phyloP scores from a whole-genome alignment of 1,140 invertebrate species.

The Aphidius ervi region DNA sequence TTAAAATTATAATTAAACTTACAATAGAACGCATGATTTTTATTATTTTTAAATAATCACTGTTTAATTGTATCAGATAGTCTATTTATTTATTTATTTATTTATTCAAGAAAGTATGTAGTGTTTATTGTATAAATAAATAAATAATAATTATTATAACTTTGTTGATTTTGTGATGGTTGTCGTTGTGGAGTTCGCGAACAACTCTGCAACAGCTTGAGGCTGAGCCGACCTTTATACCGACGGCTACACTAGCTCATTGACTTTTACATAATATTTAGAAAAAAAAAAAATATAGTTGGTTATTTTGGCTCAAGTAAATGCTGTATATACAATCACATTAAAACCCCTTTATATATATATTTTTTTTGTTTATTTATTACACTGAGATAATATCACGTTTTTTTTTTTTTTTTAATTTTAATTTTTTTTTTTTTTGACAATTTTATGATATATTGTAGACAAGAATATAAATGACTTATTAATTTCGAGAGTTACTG shows the following conservation, averaged over 20 bases:
- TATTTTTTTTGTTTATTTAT: too few relatives aligned
- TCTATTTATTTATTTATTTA: not conserved
- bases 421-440: too few relatives aligned
- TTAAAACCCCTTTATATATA: too few relatives aligned
- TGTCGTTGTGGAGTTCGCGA: conserved; percentile 45
- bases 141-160: conserved; percentile 16
- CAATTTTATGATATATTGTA: too few relatives aligned
- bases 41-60: too few relatives aligned
- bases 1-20: conserved; percentile 3
- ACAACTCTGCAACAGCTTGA: conserved; percentile 46
- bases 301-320: too few relatives aligned
- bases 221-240: conserved; percentile 50
- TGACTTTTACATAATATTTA: conserved; percentile 23
- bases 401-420: too few relatives aligned
- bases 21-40: not conserved
- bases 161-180: conserved; percentile 33
- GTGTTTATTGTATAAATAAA: not conserved
- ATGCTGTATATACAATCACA: too few relatives aligned
- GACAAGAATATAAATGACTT: too few relatives aligned
- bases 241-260: conserved; percentile 33
- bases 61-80: not conserved
- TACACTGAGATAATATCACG: too few relatives aligned
- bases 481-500: too few relatives aligned
- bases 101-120: not conserved
- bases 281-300: too few relatives aligned